These are phyloP conservation scores for Trematocara unimaculatum DNA, from an alignment of 2,113 vertebrate genomes.

Conservation along the genomic window DNA sequence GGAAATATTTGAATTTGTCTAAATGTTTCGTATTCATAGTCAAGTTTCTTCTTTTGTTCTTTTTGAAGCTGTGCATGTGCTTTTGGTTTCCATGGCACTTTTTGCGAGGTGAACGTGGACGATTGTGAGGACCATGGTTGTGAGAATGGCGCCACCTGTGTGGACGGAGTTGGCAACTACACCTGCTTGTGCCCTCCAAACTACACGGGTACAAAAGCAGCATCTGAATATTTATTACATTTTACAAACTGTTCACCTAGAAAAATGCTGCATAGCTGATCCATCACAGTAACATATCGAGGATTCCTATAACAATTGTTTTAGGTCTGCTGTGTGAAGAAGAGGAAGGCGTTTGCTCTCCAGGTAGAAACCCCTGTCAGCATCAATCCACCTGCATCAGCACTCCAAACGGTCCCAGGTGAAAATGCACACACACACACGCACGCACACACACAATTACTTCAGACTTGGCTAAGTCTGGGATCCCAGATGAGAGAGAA, in stretches of 20 bases:
- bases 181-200: conserved; percentile 81
- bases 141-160: conserved; percentile 82
- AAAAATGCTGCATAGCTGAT: neutral
- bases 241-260: neutral
- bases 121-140: conserved; percentile 86
- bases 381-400: conserved; percentile 81
- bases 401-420: conserved; percentile 82
- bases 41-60: neutral
- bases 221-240: neutral
- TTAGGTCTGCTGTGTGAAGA: conserved; percentile 87
- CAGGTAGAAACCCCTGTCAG: conserved; percentile 82
- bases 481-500: neutral
- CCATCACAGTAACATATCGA: too few species aligned
- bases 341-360: conserved; percentile 75
- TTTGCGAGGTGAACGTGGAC: conserved; percentile 74
- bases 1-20: neutral
- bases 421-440: conserved; percentile 12
- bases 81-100: conserved; percentile 79
- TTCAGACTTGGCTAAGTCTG: neutral
- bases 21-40: accelerated
- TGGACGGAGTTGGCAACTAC: conserved; percentile 81
- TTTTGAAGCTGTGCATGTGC: conserved; percentile 82
- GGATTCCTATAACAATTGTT: accelerated
- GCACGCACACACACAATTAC: neutral
- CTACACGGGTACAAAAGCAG: conserved; percentile 76